A percentile compares a stretch with the other conserved stretches of the same genome.
These are phyloP conservation scores for Holacanthella duospinosa DNA, from an alignment of 2,888 invertebrate genomes.

Conservation along the genomic window DNA sequence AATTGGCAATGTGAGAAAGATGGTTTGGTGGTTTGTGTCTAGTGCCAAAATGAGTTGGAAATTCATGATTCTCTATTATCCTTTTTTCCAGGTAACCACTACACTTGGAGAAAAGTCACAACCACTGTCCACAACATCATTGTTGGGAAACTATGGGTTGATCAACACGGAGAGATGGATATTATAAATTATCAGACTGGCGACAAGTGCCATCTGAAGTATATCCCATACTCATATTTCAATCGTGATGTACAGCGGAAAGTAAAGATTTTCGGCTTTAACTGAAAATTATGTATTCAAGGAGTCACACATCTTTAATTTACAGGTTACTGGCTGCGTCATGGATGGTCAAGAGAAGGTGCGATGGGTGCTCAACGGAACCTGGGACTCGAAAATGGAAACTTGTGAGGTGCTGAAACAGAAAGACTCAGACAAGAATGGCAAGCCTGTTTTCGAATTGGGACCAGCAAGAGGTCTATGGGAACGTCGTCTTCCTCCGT, in stretches of 20 bases:
- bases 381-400: constrained; percentile 94
- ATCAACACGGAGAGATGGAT: constrained; percentile 99
- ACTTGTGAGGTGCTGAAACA: constrained; percentile 73
- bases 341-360: constrained; percentile 48
- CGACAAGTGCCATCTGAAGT: constrained; percentile 91
- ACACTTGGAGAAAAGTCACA: constrained; percentile 95
- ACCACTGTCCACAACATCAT: constrained; percentile 99
- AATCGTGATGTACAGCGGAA: constrained; percentile 87
- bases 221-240: constrained; percentile 97
- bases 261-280: constrained; percentile 50
- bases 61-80: no score
- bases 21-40: no score
- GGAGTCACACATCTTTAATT: constrained; percentile 11
- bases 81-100: constrained; percentile 69
- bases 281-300: not conserved
- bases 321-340: constrained; percentile 61
- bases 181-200: constrained; percentile 81
- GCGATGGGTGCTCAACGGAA: constrained; percentile 63
- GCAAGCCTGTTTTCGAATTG: constrained; percentile 83
- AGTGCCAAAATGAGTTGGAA: no score
- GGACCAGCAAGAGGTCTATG: constrained; percentile 75
- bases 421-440: constrained; percentile 52
- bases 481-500: constrained; percentile 69
- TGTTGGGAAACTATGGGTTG: constrained; percentile 98
- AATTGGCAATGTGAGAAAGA: no score